Evolutionary conservation across 2,797 vertebrate species (phyloP).

Genomic region (Sebastes reedi): DNA sequence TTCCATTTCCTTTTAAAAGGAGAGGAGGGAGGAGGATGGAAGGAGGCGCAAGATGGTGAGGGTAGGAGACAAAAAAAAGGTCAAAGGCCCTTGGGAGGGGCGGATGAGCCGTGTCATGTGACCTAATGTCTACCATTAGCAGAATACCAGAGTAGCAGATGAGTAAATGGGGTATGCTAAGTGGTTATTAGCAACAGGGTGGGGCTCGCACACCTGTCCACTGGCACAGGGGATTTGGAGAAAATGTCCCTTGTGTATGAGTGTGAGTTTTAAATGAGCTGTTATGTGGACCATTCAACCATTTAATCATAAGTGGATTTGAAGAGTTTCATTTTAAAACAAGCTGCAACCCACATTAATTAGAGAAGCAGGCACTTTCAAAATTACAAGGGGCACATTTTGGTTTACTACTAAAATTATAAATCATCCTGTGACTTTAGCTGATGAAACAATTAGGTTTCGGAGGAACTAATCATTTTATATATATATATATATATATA

Average conservation of each 20-base stretch:
- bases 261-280: constrained; percentile 44
- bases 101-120: constrained; percentile 45
- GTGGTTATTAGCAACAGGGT: constrained; percentile 66
- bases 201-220: constrained; percentile 65
- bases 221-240: constrained; percentile 42
- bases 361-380: constrained; percentile 11
- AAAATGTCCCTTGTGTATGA: constrained; percentile 44
- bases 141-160: constrained; percentile 59
- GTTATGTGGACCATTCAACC: constrained; percentile 43
- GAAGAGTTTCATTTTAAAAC: constrained; percentile 50
- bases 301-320: constrained; percentile 57
- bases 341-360: constrained; percentile 26
- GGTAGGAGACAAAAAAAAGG: constrained; percentile 46
- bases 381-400: constrained; percentile 39
- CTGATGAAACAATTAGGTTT: constrained; percentile 13
- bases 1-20: constrained; percentile 63
- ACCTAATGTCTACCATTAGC: constrained; percentile 64
- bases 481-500: no score
- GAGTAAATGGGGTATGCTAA: constrained; percentile 72
- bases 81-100: constrained; percentile 56
- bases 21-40: not conserved
- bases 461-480: not conserved
- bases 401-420: constrained; percentile 34
- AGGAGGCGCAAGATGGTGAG: constrained; percentile 14
- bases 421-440: constrained; percentile 10